A percentile compares a stretch with the other conserved stretches of the same genome.
These are phyloP conservation scores for Metacarcinus magister DNA, from an alignment of 2,888 invertebrate species.

Conservation along the genomic window DNA sequence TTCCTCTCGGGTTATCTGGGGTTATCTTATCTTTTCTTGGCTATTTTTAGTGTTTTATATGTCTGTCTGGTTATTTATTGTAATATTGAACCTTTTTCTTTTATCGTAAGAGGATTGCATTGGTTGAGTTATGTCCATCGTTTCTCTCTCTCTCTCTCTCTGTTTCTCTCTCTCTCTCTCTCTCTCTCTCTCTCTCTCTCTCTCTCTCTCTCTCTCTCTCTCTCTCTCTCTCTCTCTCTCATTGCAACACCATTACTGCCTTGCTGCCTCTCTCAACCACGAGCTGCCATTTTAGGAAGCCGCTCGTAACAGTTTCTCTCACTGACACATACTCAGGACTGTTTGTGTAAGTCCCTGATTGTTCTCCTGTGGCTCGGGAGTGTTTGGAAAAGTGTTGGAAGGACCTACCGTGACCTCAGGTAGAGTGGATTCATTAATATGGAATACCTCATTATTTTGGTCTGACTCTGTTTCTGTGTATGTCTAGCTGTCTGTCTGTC, in stretches of 20 bases:
- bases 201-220: slow-evolving; percentile 2
- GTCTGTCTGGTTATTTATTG: not conserved
- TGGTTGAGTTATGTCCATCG: not conserved
- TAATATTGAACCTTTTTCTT: not conserved
- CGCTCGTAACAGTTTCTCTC: not conserved
- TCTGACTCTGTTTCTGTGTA: not conserved
- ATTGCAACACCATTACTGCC: not conserved
- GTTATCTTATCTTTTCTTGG: slow-evolving; percentile 27
- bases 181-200: slow-evolving; percentile 2
- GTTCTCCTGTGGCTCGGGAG: not conserved
- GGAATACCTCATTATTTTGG: not conserved
- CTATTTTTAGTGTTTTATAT: not conserved
- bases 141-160: not conserved
- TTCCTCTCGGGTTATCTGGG: not conserved
- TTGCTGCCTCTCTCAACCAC: not conserved
- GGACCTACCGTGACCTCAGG: not conserved
- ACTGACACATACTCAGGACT: not conserved
- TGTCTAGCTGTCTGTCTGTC: not conserved
- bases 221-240: not conserved
- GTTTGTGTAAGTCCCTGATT: not conserved
- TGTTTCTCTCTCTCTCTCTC: not conserved
- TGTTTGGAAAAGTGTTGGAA: too few relatives aligned
- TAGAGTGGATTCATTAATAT: not conserved
- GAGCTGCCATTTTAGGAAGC: not conserved
- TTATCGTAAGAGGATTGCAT: not conserved